Evolutionary conservation across 2,113 vertebrate genomes (phyloP).

Genomic region (Corynorhinus townsendii): DNA sequence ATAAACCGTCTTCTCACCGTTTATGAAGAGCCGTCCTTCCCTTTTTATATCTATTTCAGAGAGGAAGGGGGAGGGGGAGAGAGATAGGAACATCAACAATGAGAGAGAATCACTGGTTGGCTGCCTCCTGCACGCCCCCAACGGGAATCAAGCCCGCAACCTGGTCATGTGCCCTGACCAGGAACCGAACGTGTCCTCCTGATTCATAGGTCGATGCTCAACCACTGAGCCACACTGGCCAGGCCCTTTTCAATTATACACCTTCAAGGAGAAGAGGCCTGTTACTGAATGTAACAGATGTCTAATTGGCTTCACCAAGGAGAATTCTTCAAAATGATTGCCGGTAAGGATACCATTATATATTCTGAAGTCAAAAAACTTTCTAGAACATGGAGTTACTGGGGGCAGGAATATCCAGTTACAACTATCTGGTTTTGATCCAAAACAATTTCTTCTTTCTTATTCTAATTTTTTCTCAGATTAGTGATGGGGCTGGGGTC

Average conservation of each 20-base stretch:
- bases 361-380: not conserved
- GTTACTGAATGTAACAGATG: not conserved
- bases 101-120: too few species aligned
- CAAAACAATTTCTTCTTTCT: not conserved
- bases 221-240: too few species aligned
- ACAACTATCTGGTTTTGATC: not conserved
- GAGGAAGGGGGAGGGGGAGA: too few species aligned
- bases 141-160: too few species aligned
- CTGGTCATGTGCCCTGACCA: too few species aligned
- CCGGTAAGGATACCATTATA: not conserved
- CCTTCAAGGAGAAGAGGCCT: not conserved
- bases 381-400: not conserved
- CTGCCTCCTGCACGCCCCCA: too few species aligned
- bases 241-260: not conserved
- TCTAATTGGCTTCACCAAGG: not conserved
- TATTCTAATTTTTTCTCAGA: not conserved
- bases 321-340: not conserved
- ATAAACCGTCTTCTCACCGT: not conserved
- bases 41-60: too few species aligned
- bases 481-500: fast-evolving
- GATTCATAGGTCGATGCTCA: too few species aligned
- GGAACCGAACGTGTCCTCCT: too few species aligned
- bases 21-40: not conserved
- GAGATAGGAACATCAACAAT: too few species aligned
- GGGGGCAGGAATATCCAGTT: not conserved